Evolutionary conservation across 2,797 vertebrate species (phyloP), one percentile per base, ranked within the genome.

Genomic region (Alosa sapidissima): DNA sequence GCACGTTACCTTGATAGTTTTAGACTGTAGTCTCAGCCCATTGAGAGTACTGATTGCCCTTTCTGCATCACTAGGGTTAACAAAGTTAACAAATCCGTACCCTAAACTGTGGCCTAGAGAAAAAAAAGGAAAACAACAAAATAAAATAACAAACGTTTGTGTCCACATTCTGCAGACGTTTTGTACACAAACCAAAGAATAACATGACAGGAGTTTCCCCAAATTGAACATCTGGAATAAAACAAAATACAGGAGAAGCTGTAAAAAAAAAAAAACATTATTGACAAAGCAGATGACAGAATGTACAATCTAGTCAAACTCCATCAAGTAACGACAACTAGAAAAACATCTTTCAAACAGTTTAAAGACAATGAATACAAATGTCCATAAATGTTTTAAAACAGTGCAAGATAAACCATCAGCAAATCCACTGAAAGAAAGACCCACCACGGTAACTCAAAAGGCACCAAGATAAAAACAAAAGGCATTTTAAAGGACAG

Each of bases 11-110:
- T 99, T 99, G 94, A 99, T 99, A 90, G 98, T 99, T 96, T 99
- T 99, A 93, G 98, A 99, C 94, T 99, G 98, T 91, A 99, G 98
- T 93, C 98, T 97, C 95, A 99, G 96, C 93, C 98, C 98, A 89
- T 99, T 99, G 95, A 99, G 96, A 83, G 98, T 99, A 96, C 96
- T 99, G 95, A 99, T 99, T 91, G 98, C 98, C 96, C 97, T 97
- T 95, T 99, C 98, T 87, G 98, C 98, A 92, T 99, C 98, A 96
- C 94, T 99, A 91, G 97, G 96, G 91, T 97, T 99, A 94, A 99
- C 97, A 81, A 98, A 99, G 96, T 99, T 99, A 96, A 99, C 98
- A 92, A 99, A 99, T 93, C 98, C 98, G 41, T 99, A 99, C 93
- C 98, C 98, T 96, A 99, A 97, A 97, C 98, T 99, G 96, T 99